phyloP scores from a whole-genome alignment of 2,797 vertebrate species.

The Cirrhinus molitorella region DNA sequence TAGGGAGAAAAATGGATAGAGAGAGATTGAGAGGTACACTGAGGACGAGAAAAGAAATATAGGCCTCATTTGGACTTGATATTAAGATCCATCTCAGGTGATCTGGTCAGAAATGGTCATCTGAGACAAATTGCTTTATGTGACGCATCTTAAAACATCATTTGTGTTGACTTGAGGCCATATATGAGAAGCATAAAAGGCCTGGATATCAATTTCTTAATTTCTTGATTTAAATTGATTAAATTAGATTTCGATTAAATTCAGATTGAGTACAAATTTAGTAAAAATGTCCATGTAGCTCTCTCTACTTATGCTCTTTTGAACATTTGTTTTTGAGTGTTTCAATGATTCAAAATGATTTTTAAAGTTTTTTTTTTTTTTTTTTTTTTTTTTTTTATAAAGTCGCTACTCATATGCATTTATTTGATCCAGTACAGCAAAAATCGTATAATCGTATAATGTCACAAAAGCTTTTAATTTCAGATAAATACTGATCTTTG shows the following conservation, averaged over 20 bases:
- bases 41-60: conserved; percentile 22
- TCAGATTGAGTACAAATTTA: no score
- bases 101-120: neutral
- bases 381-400: neutral
- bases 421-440: no score
- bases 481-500: no score
- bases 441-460: no score
- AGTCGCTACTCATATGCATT: no score
- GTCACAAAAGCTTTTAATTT: no score
- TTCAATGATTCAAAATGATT: neutral
- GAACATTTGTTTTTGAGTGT: neutral
- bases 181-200: neutral
- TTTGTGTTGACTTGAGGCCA: neutral
- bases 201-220: neutral
- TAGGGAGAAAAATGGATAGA: neutral
- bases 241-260: no score
- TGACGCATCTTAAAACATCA: neutral
- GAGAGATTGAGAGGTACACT: conserved; percentile 14
- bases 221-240: neutral
- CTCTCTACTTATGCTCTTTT: neutral
- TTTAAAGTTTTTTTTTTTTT: neutral
- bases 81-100: neutral
- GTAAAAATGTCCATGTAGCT: neutral
- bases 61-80: neutral
- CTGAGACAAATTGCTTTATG: neutral